A percentile compares a stretch with the other conserved stretches of the same genome.
phyloP scores from a whole-genome alignment of 2,888 invertebrate genomes.

The Andrena trimmerana region DNA sequence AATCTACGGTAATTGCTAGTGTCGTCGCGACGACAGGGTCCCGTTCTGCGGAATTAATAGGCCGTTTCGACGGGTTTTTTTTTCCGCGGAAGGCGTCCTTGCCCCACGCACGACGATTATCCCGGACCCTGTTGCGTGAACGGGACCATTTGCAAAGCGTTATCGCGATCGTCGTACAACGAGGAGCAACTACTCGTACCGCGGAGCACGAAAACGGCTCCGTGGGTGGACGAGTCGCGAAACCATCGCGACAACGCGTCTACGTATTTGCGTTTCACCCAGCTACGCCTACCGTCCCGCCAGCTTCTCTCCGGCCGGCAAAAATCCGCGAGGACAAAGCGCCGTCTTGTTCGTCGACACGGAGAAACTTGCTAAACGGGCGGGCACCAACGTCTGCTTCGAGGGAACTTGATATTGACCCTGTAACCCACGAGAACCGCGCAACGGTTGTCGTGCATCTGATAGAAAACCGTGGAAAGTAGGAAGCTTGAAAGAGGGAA shows the following conservation, averaged over 20 bases:
- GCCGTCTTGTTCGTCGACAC: background rate
- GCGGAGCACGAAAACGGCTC: no score
- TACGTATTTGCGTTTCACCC: constrained; percentile 9
- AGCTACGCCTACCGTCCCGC: constrained; percentile 14
- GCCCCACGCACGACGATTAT: constrained; percentile 45
- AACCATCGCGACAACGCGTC: constrained; percentile 19
- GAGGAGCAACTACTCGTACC: constrained; percentile 1
- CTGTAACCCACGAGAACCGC: constrained; percentile 4
- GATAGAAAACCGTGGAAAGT: background rate
- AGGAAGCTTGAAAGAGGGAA: background rate
- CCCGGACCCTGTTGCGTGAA: constrained; percentile 37
- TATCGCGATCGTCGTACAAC: constrained; percentile 16
- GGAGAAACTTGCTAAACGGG: constrained; percentile 21
- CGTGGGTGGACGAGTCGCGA: constrained; percentile 28
- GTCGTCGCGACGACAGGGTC: constrained; percentile 26
- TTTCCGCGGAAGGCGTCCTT: constrained; percentile 51
- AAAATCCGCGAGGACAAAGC: constrained; percentile 10
- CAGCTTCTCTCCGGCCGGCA: constrained; percentile 1
- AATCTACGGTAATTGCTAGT: constrained; percentile 54
- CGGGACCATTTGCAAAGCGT: constrained; percentile 25
- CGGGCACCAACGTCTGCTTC: background rate
- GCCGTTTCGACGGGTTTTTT: constrained; percentile 11
- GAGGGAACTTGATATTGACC: background rate
- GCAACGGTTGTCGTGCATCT: background rate
- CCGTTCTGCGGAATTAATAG: constrained; percentile 56